Evolutionary conservation across 2,113 vertebrate species (phyloP).

Genomic region (Nasalis larvatus): DNA sequence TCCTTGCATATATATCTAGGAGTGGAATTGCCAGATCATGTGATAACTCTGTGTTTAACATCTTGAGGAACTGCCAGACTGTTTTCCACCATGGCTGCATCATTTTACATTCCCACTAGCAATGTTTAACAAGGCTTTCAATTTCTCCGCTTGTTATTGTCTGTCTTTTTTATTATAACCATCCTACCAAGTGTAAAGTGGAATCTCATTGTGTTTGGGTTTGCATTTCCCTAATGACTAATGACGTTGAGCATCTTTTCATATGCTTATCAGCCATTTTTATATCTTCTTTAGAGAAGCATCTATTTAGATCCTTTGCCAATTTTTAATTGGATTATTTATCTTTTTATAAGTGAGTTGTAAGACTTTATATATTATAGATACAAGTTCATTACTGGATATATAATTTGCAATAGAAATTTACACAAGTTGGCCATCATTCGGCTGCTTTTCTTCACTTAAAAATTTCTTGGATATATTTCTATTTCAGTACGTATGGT

Average conservation of each 20-base stretch:
- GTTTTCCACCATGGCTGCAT: background rate
- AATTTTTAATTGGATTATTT: constrained; percentile 44
- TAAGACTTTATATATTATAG: constrained; percentile 38
- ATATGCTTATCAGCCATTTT: constrained; percentile 39
- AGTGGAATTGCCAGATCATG: background rate
- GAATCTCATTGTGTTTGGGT: constrained; percentile 45
- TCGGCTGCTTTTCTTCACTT: constrained; percentile 34
- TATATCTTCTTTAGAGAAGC: constrained; percentile 47
- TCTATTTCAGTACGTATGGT: constrained; percentile 30
- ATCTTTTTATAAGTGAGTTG: constrained; percentile 46
- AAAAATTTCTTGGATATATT: constrained; percentile 16
- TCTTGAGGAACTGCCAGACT: background rate
- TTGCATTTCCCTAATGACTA: constrained; percentile 52
- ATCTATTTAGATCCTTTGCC: constrained; percentile 35
- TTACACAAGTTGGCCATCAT: constrained; percentile 7
- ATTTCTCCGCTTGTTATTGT: background rate
- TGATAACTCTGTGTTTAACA: constrained; percentile 7
- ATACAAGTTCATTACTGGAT: constrained; percentile 32
- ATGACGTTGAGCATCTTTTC: constrained; percentile 49
- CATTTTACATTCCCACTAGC: background rate
- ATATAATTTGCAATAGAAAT: constrained; percentile 25
- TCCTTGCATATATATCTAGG: background rate
- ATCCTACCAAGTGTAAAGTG: background rate
- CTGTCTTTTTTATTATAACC: constrained; percentile 42
- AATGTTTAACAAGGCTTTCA: background rate